Conservation (phyloP, 2,113 vertebrate species). For the Casuarius casuarius region DNA sequence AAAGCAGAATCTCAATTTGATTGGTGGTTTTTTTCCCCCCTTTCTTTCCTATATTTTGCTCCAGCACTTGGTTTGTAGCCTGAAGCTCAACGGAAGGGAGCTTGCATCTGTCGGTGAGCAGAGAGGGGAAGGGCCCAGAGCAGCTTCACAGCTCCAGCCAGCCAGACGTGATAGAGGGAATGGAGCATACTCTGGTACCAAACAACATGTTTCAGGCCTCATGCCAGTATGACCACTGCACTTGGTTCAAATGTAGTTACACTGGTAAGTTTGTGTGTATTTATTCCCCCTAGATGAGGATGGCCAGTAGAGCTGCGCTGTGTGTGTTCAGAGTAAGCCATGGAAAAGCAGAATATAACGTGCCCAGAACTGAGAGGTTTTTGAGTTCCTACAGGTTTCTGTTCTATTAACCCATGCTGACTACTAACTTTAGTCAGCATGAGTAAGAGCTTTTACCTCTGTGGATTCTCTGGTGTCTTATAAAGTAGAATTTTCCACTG, state of each 20-base stretch:
- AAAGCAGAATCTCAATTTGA: neutral
- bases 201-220: fast-evolving
- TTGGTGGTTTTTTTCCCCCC: neutral
- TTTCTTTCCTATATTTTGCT: neutral
- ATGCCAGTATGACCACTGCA: no score
- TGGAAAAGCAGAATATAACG: neutral
- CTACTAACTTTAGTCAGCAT: neutral
- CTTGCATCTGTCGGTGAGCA: neutral
- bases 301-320: neutral
- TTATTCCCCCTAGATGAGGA: neutral
- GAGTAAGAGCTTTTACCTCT: neutral
- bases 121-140: neutral
- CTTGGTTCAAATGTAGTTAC: neutral
- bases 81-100: neutral
- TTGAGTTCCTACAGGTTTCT: neutral
- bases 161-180: neutral
- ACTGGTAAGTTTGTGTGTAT: neutral
- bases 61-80: neutral
- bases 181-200: neutral
- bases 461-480: neutral
- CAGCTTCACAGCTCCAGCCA: neutral
- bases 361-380: neutral
- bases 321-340: neutral
- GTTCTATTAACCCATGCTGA: neutral
- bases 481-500: neutral